phyloP scores from a whole-genome alignment of 2,113 vertebrate species.

The Ophthalmolycus amberensis region DNA sequence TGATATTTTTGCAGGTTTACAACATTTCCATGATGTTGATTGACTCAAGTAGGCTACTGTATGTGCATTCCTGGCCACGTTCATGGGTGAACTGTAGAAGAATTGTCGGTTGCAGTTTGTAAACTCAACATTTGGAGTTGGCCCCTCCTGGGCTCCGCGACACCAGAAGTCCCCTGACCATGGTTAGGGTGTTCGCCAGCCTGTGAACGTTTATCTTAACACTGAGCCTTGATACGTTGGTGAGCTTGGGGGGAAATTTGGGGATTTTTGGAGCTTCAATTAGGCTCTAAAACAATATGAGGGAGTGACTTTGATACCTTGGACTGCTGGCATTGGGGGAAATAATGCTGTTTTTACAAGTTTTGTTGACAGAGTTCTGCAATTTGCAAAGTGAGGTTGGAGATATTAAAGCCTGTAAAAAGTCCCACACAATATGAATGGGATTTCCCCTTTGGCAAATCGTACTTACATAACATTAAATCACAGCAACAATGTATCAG shows the following conservation, averaged over 20 bases:
- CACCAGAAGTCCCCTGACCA: too few relatives aligned
- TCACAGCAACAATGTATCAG: neutral
- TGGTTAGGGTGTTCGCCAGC: too few relatives aligned
- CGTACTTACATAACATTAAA: constrained; percentile 17
- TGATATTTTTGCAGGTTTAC: too few relatives aligned
- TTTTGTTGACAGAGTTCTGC: constrained; percentile 28
- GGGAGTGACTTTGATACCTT: constrained; percentile 4
- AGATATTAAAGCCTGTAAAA: constrained; percentile 27
- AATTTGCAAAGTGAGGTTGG: neutral
- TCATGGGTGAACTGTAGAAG: too few relatives aligned
- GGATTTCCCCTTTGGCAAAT: constrained; percentile 27
- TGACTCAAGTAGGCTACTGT: too few relatives aligned
- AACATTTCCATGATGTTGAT: too few relatives aligned
- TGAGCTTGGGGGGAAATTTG: neutral
- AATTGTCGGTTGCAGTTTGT: neutral
- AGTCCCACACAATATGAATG: constrained; percentile 27
- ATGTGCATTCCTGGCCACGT: too few relatives aligned
- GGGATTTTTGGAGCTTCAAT: neutral
- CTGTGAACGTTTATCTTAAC: neutral
- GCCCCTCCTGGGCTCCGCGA: too few relatives aligned
- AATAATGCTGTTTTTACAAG: constrained; percentile 17
- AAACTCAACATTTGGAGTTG: neutral
- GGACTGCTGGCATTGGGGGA: neutral
- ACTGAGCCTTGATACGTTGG: neutral
- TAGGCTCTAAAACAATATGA: neutral